Conservation (phyloP, 2,888 invertebrate genomes). For the Dinocampus coccinellae region DNA sequence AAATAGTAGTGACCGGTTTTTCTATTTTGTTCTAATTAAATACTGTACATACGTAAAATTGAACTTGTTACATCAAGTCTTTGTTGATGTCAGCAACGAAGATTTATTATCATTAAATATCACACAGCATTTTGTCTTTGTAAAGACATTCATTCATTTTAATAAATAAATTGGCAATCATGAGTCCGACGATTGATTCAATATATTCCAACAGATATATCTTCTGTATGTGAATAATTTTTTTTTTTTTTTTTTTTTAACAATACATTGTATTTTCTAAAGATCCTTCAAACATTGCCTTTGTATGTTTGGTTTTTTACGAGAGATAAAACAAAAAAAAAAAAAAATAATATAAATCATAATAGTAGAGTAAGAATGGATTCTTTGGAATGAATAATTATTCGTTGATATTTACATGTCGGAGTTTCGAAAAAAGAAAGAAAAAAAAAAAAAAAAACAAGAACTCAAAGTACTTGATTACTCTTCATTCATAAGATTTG, state of each 20-base stretch:
- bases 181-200: background rate
- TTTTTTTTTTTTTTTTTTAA: background rate
- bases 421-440: background rate
- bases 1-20: conserved; percentile 53
- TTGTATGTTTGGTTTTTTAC: background rate
- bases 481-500: background rate
- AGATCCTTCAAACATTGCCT: background rate
- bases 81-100: conserved; percentile 26
- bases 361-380: background rate
- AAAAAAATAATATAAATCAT: too few species aligned
- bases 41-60: conserved; percentile 52
- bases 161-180: conserved; percentile 8
- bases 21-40: conserved; percentile 61
- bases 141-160: background rate
- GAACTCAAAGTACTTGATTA: background rate
- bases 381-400: conserved; percentile 11
- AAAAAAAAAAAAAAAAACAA: too few species aligned
- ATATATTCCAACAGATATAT: background rate
- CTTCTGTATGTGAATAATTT: background rate
- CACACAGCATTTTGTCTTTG: conserved; percentile 54
- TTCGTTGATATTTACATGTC: background rate
- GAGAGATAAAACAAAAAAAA: background rate
- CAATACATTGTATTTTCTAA: background rate
- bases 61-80: conserved; percentile 1
- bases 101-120: conserved; percentile 58